These are phyloP conservation scores for Solenodon paradoxus DNA, from an alignment of 2,113 vertebrate genomes.

Conservation along the genomic window DNA sequence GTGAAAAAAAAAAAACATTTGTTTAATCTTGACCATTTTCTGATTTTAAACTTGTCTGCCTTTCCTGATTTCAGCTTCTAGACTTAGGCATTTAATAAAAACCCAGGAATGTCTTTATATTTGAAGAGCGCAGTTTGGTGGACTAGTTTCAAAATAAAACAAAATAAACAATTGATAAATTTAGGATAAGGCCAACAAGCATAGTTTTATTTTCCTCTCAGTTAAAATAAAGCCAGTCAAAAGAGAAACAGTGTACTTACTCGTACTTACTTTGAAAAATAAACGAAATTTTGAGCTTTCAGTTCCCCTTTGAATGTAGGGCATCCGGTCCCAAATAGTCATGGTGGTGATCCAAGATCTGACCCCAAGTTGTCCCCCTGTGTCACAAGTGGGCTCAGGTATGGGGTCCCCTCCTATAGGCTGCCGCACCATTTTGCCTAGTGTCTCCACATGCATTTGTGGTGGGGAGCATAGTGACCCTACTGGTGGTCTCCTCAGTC, in stretches of 20 bases:
- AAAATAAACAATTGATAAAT: background rate
- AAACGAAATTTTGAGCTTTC: background rate
- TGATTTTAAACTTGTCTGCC: background rate
- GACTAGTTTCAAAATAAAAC: background rate
- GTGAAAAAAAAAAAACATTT: background rate
- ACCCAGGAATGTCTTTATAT: background rate
- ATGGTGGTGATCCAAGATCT: too few species aligned
- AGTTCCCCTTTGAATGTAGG: background rate
- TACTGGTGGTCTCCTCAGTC: background rate
- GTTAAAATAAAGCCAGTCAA: background rate
- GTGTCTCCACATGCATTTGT: too few species aligned
- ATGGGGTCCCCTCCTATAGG: too few species aligned
- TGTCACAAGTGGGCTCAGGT: too few species aligned
- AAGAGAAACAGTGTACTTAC: too few species aligned
- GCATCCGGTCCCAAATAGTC: background rate
- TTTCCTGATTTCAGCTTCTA: background rate
- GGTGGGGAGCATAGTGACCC: background rate
- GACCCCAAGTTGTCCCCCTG: too few species aligned
- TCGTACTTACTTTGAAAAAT: too few species aligned
- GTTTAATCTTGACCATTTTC: background rate
- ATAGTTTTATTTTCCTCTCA: background rate
- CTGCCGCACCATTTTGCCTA: too few species aligned
- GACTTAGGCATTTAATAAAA: background rate
- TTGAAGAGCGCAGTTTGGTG: background rate
- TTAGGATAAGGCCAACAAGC: background rate